phyloP scores from a whole-genome alignment of 2,113 vertebrate genomes.

The Peromyscus leucopus region DNA sequence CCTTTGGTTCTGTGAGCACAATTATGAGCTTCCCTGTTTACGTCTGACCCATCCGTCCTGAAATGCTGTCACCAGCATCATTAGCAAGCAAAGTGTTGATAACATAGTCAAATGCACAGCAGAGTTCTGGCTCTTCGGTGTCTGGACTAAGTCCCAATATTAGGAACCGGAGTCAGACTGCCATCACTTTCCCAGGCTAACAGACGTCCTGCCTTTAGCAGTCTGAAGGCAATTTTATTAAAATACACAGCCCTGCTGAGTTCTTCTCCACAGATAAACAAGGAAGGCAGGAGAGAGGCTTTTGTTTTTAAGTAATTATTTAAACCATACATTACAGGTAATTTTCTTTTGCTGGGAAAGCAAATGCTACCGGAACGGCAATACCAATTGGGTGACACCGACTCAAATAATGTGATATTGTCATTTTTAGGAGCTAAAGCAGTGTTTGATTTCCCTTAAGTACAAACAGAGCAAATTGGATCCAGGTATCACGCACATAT shows the following conservation, averaged over 20 bases:
- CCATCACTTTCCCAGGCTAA: slow-evolving; percentile 83
- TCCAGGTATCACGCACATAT: slow-evolving; percentile 76
- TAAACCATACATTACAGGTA: slow-evolving; percentile 91
- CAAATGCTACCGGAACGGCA: slow-evolving; percentile 90
- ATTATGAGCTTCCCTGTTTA: slow-evolving; percentile 77
- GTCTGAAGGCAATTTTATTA: slow-evolving; percentile 90
- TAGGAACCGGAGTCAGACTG: slow-evolving; percentile 83
- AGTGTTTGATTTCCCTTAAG: slow-evolving; percentile 84
- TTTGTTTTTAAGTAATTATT: slow-evolving; percentile 93
- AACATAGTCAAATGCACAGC: slow-evolving; percentile 83
- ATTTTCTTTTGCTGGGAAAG: slow-evolving; percentile 89
- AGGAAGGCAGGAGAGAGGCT: slow-evolving; percentile 86
- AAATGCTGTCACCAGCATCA: slow-evolving; percentile 81
- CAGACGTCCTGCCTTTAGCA: slow-evolving; percentile 85
- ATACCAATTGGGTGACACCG: slow-evolving; percentile 85
- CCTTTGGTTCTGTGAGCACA: slow-evolving; percentile 75
- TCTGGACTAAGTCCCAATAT: slow-evolving; percentile 85
- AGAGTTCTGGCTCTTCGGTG: slow-evolving; percentile 84
- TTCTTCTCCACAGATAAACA: slow-evolving; percentile 88
- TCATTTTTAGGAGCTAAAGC: slow-evolving; percentile 86
- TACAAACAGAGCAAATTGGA: slow-evolving; percentile 82
- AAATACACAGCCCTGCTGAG: slow-evolving; percentile 88
- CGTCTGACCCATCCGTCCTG: slow-evolving; percentile 81
- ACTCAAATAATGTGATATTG: slow-evolving; percentile 86
- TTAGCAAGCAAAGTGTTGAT: slow-evolving; percentile 84